phyloP scores from a whole-genome alignment of 1,140 invertebrate genomes.

The Hyposmocoma kahamanoa region DNA sequence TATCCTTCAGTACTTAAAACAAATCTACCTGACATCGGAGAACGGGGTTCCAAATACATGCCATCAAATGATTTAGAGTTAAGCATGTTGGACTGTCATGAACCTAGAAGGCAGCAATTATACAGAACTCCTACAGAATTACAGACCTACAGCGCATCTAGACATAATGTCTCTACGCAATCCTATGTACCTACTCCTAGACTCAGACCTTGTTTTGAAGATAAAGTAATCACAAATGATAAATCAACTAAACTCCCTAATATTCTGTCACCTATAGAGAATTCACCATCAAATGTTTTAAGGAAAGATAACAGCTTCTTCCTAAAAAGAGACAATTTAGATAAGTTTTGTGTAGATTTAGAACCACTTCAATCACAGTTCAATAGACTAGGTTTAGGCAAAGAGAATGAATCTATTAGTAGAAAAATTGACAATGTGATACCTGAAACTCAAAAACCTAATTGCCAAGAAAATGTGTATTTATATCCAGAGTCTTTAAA shows the following conservation, averaged over 20 bases:
- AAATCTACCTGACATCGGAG: constrained; percentile 10
- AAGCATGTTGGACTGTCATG: constrained; percentile 47
- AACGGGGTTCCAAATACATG: constrained; percentile 13
- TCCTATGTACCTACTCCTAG: background rate
- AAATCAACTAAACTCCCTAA: background rate
- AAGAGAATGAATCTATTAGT: constrained; percentile 40
- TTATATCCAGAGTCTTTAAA: no score
- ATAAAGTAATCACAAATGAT: background rate
- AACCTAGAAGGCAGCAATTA: no score
- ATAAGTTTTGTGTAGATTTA: constrained; percentile 16
- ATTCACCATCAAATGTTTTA: constrained; percentile 35
- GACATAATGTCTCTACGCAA: background rate
- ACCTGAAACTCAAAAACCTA: no score
- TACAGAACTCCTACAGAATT: no score
- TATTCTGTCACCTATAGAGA: constrained; percentile 31
- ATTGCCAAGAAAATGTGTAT: no score
- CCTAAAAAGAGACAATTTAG: constrained; percentile 38
- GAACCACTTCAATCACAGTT: constrained; percentile 30
- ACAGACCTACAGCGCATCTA: background rate
- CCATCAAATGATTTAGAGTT: constrained; percentile 56
- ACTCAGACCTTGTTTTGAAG: background rate
- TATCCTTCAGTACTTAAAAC: constrained; percentile 45
- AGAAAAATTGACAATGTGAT: constrained; percentile 42
- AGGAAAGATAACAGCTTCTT: constrained; percentile 48
- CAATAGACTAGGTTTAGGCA: constrained; percentile 29